Evolutionary conservation across 2,888 invertebrate genomes (phyloP).

Genomic region (Octodonta nipae): DNA sequence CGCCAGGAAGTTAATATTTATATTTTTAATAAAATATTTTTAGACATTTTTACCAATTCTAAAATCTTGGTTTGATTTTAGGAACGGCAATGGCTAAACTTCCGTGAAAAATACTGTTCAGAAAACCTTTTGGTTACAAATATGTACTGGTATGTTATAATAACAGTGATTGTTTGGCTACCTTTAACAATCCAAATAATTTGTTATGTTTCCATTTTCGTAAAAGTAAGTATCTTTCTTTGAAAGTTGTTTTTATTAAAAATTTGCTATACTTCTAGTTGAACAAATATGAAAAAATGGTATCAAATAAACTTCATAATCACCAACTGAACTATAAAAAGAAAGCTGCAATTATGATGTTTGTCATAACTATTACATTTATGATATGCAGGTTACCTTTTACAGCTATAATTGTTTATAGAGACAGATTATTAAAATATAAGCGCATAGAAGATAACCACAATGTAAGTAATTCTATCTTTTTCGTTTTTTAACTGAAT

Average conservation of each 20-base stretch:
- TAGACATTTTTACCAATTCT: too few species aligned
- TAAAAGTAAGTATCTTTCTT: constrained; percentile 38
- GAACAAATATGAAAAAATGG: constrained; percentile 48
- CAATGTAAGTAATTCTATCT: constrained; percentile 17
- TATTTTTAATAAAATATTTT: too few species aligned
- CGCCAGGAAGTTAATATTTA: constrained; percentile 7
- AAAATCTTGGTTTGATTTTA: constrained; percentile 22
- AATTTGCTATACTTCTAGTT: constrained; percentile 35
- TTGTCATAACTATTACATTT: constrained; percentile 54
- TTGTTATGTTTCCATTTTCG: constrained; percentile 59
- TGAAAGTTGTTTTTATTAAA: not conserved
- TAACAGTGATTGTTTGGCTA: constrained; percentile 63
- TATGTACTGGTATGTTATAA: constrained; percentile 67
- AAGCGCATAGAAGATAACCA: constrained; percentile 17
- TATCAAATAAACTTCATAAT: constrained; percentile 48
- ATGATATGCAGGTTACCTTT: constrained; percentile 60
- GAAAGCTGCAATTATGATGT: constrained; percentile 56
- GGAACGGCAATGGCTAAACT: constrained; percentile 63
- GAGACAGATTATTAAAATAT: too few species aligned
- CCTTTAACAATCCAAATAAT: constrained; percentile 60
- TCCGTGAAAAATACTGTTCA: constrained; percentile 60
- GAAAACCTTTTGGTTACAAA: constrained; percentile 52
- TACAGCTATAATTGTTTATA: constrained; percentile 54
- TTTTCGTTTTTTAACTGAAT: too few species aligned
- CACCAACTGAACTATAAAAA: constrained; percentile 50